phyloP scores from a whole-genome alignment of 2,888 invertebrate genomes.

The Mimumesa dahlbomi region DNA sequence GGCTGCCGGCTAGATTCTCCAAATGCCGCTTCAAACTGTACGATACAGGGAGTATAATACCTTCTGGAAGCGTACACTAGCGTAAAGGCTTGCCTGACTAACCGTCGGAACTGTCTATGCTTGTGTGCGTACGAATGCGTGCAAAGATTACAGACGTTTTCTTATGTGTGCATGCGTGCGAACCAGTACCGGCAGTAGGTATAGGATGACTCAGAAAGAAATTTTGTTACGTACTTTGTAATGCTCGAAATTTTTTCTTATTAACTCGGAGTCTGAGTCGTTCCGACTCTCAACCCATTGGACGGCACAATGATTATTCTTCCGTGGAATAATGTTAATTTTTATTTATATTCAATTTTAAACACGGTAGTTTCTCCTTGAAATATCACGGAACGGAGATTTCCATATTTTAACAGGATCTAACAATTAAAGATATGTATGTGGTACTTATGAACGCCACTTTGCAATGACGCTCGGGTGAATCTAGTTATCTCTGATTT shows the following conservation, averaged over 20 bases:
- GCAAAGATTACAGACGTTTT: constrained; percentile 26
- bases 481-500: no score
- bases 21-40: constrained; percentile 80
- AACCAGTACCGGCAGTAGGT: constrained; percentile 59
- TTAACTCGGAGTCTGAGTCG: background rate
- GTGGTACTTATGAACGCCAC: no score
- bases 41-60: constrained; percentile 74
- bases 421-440: background rate
- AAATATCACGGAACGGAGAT: background rate
- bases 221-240: constrained; percentile 33
- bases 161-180: constrained; percentile 21
- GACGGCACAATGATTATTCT: no score
- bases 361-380: no score
- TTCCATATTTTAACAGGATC: background rate
- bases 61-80: constrained; percentile 68
- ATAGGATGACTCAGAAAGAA: constrained; percentile 55
- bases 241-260: constrained; percentile 30
- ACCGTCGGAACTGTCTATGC: constrained; percentile 64
- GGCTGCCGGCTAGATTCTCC: constrained; percentile 81
- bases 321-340: no score
- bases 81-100: constrained; percentile 72
- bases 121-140: constrained; percentile 27
- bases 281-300: no score
- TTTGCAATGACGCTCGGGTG: no score
- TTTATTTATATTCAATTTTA: no score